Conservation (phyloP, 2,888 invertebrate genomes). For the Sarcophaga variegata region DNA sequence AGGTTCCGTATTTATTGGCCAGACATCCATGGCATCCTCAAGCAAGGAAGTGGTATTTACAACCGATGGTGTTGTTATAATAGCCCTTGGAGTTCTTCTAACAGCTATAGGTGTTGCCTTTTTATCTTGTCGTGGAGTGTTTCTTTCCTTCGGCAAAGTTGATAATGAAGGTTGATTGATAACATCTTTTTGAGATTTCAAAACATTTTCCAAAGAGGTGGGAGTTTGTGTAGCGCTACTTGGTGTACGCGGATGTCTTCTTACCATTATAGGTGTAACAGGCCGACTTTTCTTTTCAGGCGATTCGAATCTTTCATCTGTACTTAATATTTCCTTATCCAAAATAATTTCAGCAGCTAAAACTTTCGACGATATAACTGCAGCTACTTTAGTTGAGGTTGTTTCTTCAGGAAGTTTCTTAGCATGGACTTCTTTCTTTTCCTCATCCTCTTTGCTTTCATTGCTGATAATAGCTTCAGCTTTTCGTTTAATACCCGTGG, state of each 20-base stretch:
- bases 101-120: conserved; percentile 79
- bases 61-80: conserved; percentile 71
- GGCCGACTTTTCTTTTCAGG: conserved; percentile 78
- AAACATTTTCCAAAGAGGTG: conserved; percentile 61
- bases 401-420: conserved; percentile 19
- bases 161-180: conserved; percentile 43
- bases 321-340: conserved; percentile 79
- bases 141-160: conserved; percentile 17
- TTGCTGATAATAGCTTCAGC: background rate
- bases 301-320: conserved; percentile 80
- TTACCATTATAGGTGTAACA: conserved; percentile 80
- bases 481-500: background rate
- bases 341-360: conserved; percentile 73
- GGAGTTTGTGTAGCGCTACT: conserved; percentile 69
- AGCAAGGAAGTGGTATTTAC: conserved; percentile 70
- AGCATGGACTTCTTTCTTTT: background rate
- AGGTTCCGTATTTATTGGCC: conserved; percentile 71
- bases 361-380: conserved; percentile 53
- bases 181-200: conserved; percentile 29
- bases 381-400: conserved; percentile 23
- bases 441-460: background rate
- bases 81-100: conserved; percentile 78
- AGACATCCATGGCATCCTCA: conserved; percentile 80
- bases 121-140: conserved; percentile 65
- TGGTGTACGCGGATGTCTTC: conserved; percentile 79